Evolutionary conservation across 2,797 vertebrate genomes (phyloP), one percentile per base, ranked within the genome.

Genomic region (Gymnoscopelus microlampas): DNA sequence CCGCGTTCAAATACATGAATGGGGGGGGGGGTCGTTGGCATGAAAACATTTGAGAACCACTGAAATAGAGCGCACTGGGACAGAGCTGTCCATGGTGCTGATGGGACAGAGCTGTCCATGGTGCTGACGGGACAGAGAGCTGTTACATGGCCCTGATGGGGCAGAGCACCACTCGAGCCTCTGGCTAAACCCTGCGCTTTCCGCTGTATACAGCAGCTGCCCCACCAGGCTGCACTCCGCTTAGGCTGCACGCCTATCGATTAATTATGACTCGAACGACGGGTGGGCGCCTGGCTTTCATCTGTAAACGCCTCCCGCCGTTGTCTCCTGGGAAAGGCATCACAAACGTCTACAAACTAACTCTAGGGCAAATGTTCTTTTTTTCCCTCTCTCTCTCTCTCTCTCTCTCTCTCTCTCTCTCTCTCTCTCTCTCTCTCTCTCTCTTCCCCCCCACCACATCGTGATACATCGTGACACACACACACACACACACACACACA

Each of bases 191-290:
- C 57, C 70, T 54, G 67, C 54, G 61, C 19, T 56, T 3, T 0
- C 53, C 73, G 53, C 57, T 19, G 55, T 55, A 47, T 55, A 56
- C 73, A 47, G 6, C 53, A 26, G 9, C 14, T 70, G 59, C 66
- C 57, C 75, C 68, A 65, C 70, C 53, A 19, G 59, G 60, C 74
- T 64, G 2, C 71, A 60, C 72, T 65, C 63, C 60, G 14, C 12
- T 71, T 74, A 57, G 74, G 66, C 71, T 57, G 63, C 56, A 74
- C 59, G 15, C 49, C 68, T 85, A 87, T 83, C 82, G 87, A 88
- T 91, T 84, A 71, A 88, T 88, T 83, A 85, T 78, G 82, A 86
- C 74, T 55, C 70, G 71, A 60, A 74, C 73, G 19, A 73, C 71
- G 76, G 75, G 79, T 8, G n/a, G 53, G 32, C 24, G 53, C 55